Base-by-base conservation (phyloP, 2,888 invertebrate genomes). In the Willowsia nigromaculata region DNA sequence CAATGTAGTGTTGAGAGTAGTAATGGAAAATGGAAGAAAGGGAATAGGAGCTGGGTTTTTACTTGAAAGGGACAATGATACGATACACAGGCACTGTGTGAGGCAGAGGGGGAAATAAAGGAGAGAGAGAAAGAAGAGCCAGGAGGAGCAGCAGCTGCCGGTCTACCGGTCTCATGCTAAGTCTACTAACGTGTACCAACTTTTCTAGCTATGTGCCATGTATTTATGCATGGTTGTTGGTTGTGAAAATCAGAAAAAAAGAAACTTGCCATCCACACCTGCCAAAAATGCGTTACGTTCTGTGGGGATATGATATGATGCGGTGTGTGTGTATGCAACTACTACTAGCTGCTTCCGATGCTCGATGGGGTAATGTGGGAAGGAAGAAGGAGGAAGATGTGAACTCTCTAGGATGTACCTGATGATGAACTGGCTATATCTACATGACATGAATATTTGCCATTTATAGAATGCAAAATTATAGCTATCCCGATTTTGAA, bases 161-260 rank as follows among this genome's bases (percentile, higher is more conserved):
- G 83, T 88, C 88, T 88, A 84, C 89, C 89, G 89, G 78, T 85
- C 89, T 89, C 89, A 89, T 84, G 84, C 89, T 89, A 84, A 89
- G 88, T 68, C 83, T 88, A 78, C 47, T 88, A 84, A 88, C 83
- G 74, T 84, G 88, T 88, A 88, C 88, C 59, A 83, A 22, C 74
- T 62, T 83, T 84, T 53, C 83, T 78, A 88, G 53, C 88, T 84
- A 82, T 88, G 88, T 80, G 22, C 88, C 88, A 88, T 88, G 88
- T 88, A 88, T 88, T 88, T 88, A 88, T 85, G 83, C 83, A 84
- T 84, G 83, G 83, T 56, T 71, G 83, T 71, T 65, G n/a, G 25
- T n/a, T 7, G 43, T 15, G 59, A 59, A 59, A 59, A 59, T 27
- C 59, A 30, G 59, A 56, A 56, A 56, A n/a, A n/a, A 18, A 74